Base-by-base conservation (phyloP, 2,888 invertebrate genomes). In the Ectemnius lituratus region DNA sequence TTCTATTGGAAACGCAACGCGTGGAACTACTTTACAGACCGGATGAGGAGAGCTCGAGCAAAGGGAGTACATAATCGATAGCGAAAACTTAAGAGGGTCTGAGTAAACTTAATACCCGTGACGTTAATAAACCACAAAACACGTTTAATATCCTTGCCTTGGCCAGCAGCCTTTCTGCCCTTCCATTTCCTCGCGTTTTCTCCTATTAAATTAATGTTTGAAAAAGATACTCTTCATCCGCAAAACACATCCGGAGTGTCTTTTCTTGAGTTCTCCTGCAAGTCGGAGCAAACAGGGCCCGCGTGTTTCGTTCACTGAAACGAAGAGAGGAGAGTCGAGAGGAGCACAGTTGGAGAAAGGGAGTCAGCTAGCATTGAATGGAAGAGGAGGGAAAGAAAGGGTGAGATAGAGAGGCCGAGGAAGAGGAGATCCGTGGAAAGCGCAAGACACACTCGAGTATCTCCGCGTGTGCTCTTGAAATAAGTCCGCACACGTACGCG, bases 401-500 rank as follows among this genome's bases (percentile, higher is more conserved):
- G 27, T 27, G 52, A 13, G 20, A 18, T 8, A 49, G 58, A 5
- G 62, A 13, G 16, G 28, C 16, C 45, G 62, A 14, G 49, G 20
- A 46, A 14, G 46, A 20, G 46, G 1, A 49, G 47, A 45, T 52
- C 28, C 45, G 66, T 16, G 61, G 62, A 71, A 68, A 49, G 71
- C 28, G 66, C 69, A 69, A 69, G 69, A 73, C 69, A 66, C 62
- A 69, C 66, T 65, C 59, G 62, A 68, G 60, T 60, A 72, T 46
- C 70, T 66, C 62, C 68, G 67, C 78, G 75, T 68, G 72, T 68
- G 75, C 70, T 73, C 76, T 80, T 70, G 80, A 83, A 83, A 83
- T 80, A 83, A 83, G 83, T 83, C 81, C 79, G 84, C 79, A 82
- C 86, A 84, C 85, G 81, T 82, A 85, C 84, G 83, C 84, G 79